These are phyloP conservation scores for Cheilosia vernalis DNA, from an alignment of 2,888 invertebrate species.

Conservation along the genomic window DNA sequence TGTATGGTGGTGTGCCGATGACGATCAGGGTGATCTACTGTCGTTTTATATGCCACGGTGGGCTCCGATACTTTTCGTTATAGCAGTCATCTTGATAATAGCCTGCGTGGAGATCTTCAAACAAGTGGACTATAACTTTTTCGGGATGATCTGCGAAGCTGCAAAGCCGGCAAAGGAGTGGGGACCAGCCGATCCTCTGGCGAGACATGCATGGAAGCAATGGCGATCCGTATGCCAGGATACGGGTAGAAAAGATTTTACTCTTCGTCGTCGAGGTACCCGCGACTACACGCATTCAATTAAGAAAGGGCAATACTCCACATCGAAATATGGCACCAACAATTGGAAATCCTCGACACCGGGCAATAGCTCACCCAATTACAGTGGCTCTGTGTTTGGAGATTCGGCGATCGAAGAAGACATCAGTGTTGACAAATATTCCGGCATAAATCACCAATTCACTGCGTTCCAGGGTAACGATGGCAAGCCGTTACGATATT, in stretches of 20 bases:
- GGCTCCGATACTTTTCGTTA: slow-evolving; percentile 82
- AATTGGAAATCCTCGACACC: slow-evolving; percentile 83
- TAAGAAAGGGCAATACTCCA: slow-evolving; percentile 83
- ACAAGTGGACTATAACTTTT: slow-evolving; percentile 84
- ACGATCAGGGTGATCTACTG: slow-evolving; percentile 80
- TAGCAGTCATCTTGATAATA: slow-evolving; percentile 80
- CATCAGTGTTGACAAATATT: slow-evolving; percentile 83
- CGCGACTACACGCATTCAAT: slow-evolving; percentile 83
- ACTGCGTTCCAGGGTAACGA: slow-evolving; percentile 80
- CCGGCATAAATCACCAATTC: slow-evolving; percentile 81
- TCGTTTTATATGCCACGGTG: slow-evolving; percentile 81
- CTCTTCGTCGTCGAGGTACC: slow-evolving; percentile 82
- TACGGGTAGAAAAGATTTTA: slow-evolving; percentile 83
- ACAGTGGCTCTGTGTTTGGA: slow-evolving; percentile 83
- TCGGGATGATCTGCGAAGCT: slow-evolving; percentile 83
- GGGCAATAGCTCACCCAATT: slow-evolving; percentile 83
- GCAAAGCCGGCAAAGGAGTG: slow-evolving; percentile 83
- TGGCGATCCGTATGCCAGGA: slow-evolving; percentile 84
- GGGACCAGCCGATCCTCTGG: slow-evolving; percentile 83
- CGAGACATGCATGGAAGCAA: slow-evolving; percentile 83
- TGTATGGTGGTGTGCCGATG: slow-evolving; percentile 83
- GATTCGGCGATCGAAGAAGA: slow-evolving; percentile 84
- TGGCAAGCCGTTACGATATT: slow-evolving; percentile 79
- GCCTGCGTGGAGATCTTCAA: slow-evolving; percentile 83
- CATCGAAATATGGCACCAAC: slow-evolving; percentile 77